Evolutionary conservation across 1,140 invertebrate genomes (phyloP).

Genomic region (Brachystomella parvula): DNA sequence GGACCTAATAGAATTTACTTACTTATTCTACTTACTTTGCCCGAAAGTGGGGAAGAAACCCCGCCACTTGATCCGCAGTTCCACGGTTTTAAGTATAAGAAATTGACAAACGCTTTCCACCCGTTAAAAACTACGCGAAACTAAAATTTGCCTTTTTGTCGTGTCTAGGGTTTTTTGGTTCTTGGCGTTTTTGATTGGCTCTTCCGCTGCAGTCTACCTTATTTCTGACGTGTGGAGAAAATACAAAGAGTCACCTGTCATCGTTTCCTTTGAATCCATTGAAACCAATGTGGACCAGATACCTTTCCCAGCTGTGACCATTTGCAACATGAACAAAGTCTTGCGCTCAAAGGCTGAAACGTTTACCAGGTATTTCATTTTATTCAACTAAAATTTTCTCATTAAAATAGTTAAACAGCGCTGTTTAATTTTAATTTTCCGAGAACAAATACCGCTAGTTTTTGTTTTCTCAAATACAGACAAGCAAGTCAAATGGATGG

Average conservation of each 20-base stretch:
- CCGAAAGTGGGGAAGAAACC: no score
- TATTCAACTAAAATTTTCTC: background rate
- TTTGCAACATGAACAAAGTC: slow-evolving; percentile 38
- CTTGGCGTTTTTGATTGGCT: slow-evolving; percentile 45
- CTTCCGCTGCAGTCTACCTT: slow-evolving; percentile 45
- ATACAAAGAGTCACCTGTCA: slow-evolving; percentile 51
- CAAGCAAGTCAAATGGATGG: background rate
- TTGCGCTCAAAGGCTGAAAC: slow-evolving; percentile 21
- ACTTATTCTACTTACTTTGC: no score
- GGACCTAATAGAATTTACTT: no score
- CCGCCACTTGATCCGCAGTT: no score
- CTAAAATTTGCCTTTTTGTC: no score
- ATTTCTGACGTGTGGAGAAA: slow-evolving; percentile 50
- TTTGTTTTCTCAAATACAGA: background rate
- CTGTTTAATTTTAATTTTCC: background rate
- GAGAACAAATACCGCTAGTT: background rate
- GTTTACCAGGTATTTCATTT: slow-evolving; percentile 18
- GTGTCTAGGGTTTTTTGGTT: slow-evolving; percentile 51
- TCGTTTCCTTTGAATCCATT: slow-evolving; percentile 49
- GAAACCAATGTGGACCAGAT: slow-evolving; percentile 32
- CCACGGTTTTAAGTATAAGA: background rate
- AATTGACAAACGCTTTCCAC: background rate
- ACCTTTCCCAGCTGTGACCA: slow-evolving; percentile 33
- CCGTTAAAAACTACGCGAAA: background rate
- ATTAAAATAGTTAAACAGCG: no score